These are phyloP conservation scores for Melieria omissa DNA, from an alignment of 2,888 invertebrate genomes.

Conservation along the genomic window DNA sequence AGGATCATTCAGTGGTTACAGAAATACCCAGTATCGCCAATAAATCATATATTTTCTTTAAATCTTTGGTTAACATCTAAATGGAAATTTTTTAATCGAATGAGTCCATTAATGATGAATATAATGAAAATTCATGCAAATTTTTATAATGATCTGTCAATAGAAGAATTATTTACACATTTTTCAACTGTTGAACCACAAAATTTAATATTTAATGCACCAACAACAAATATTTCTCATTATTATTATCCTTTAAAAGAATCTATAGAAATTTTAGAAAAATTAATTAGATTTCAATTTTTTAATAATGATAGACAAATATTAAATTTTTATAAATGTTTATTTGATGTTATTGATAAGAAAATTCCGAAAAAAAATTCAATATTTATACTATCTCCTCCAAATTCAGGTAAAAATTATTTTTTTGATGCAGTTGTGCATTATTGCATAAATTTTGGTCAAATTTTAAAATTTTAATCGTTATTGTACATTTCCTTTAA, in stretches of 20 bases:
- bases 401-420: conserved; percentile 27
- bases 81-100: conserved; percentile 29
- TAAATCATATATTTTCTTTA: conserved; percentile 7
- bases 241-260: conserved; percentile 32
- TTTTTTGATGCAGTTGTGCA: conserved; percentile 25
- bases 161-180: conserved; percentile 32
- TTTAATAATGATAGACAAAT: conserved; percentile 10
- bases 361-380: conserved; percentile 12
- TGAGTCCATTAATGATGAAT: conserved; percentile 27
- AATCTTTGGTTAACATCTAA: conserved; percentile 22
- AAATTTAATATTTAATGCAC: conserved; percentile 38
- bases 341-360: conserved; percentile 23
- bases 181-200: conserved; percentile 31
- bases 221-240: conserved; percentile 23
- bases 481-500: conserved; percentile 33
- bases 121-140: conserved; percentile 23
- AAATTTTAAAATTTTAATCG: conserved; percentile 31
- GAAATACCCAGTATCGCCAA: conserved; percentile 1
- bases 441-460: conserved; percentile 29
- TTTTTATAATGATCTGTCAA: conserved; percentile 27
- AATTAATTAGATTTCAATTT: conserved; percentile 9
- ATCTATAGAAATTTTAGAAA: conserved; percentile 16
- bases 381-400: conserved; percentile 12
- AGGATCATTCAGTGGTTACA: neutral
- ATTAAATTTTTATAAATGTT: conserved; percentile 14